Evolutionary conservation across 2,797 vertebrate species (phyloP).

Genomic region (Kryptolebias ocellatus): DNA sequence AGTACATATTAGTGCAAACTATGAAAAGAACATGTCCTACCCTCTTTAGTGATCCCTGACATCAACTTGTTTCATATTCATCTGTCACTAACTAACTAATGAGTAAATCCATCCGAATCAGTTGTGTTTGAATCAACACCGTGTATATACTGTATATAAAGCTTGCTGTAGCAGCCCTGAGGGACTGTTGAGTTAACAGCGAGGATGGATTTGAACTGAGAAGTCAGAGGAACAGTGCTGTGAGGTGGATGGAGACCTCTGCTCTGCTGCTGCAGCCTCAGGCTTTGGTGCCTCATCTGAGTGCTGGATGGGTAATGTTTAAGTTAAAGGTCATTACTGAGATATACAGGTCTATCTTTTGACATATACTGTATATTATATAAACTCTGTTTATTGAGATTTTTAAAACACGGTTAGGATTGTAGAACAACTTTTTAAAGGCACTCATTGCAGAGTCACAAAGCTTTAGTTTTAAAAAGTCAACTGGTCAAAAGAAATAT

Average conservation of each 20-base stretch:
- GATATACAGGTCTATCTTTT: neutral
- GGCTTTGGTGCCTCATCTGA: neutral
- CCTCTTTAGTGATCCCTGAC: no score
- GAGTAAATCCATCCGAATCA: no score
- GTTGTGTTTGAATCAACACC: neutral
- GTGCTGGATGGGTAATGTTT: neutral
- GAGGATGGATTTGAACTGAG: slow-evolving; percentile 2
- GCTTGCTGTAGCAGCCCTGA: slow-evolving; percentile 1
- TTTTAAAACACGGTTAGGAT: no score
- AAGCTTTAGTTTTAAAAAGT: no score
- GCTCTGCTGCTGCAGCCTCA: slow-evolving; percentile 12
- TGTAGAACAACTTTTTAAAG: no score
- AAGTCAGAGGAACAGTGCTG: neutral
- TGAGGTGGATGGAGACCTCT: slow-evolving; percentile 11
- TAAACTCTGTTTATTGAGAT: no score
- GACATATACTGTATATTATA: neutral
- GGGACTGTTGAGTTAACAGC: neutral
- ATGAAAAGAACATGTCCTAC: neutral
- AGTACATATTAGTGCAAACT: neutral
- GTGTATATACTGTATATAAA: neutral
- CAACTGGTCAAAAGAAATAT: no score
- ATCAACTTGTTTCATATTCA: neutral
- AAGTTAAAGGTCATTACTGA: neutral
- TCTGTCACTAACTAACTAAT: neutral
- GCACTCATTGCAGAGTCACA: no score